Conservation (phyloP, 1,140 invertebrate genomes). For the Hermetia illucens region DNA sequence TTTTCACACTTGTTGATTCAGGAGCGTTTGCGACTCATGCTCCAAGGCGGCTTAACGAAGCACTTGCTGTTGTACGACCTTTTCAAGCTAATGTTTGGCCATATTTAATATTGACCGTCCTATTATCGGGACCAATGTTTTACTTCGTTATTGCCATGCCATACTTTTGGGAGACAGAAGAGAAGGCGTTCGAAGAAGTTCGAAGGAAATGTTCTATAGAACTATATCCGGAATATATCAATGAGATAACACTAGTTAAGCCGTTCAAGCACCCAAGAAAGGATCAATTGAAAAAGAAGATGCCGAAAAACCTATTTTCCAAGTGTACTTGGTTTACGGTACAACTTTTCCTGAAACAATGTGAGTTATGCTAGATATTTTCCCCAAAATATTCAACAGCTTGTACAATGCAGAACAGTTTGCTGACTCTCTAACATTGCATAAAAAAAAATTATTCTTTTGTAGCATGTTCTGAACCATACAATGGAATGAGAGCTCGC, state of each 20-base stretch:
- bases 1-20: slow-evolving; percentile 52
- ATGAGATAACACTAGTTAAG: slow-evolving; percentile 18
- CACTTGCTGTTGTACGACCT: slow-evolving; percentile 48
- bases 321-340: slow-evolving; percentile 52
- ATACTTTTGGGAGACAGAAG: slow-evolving; percentile 23
- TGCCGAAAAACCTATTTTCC: slow-evolving; percentile 35
- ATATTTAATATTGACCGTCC: slow-evolving; percentile 34
- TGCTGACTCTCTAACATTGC: neutral
- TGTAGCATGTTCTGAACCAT: slow-evolving; percentile 31
- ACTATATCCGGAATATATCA: slow-evolving; percentile 17
- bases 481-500: slow-evolving; percentile 41
- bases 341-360: slow-evolving; percentile 48
- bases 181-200: slow-evolving; percentile 10
- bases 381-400: neutral
- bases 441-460: neutral
- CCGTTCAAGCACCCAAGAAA: slow-evolving; percentile 4
- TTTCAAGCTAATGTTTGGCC: slow-evolving; percentile 52
- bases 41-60: slow-evolving; percentile 49
- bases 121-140: slow-evolving; percentile 36
- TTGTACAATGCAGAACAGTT: neutral
- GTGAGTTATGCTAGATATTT: slow-evolving; percentile 31
- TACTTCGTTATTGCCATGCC: slow-evolving; percentile 36
- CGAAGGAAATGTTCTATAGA: slow-evolving; percentile 9
- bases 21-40: slow-evolving; percentile 56
- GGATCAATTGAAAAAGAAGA: slow-evolving; percentile 5